Percentiles rank a stretch among this genome's conserved stretches.
These are phyloP conservation scores for Orthonychiurus folsomi DNA, from an alignment of 2,888 invertebrate genomes.

Conservation along the genomic window DNA sequence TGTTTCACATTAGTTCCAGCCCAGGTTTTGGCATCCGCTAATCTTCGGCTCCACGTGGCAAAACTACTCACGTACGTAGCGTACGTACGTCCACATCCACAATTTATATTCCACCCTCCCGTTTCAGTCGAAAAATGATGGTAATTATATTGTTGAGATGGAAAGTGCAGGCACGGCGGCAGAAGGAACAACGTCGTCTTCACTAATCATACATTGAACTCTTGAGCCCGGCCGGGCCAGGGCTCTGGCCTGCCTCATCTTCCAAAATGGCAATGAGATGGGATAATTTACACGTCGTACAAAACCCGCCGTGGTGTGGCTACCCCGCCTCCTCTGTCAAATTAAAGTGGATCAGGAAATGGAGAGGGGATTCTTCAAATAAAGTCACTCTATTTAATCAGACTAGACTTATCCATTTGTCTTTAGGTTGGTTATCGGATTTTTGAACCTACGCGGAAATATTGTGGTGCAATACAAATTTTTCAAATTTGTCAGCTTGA, in stretches of 20 bases:
- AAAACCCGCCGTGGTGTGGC: background rate
- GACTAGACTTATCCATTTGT: too few relatives aligned
- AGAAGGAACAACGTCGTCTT: background rate
- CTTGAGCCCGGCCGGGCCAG: background rate
- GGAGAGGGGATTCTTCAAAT: too few relatives aligned
- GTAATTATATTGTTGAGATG: background rate
- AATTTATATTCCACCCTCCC: background rate
- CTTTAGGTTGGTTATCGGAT: too few relatives aligned
- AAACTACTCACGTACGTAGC: background rate
- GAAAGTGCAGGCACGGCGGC: too few relatives aligned
- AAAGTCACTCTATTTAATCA: too few relatives aligned
- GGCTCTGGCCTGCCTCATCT: background rate
- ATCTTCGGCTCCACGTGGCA: background rate
- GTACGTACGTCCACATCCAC: background rate
- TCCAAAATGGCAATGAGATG: background rate
- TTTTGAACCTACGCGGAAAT: too few relatives aligned
- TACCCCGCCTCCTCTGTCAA: too few relatives aligned
- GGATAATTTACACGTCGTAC: background rate
- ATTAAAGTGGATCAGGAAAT: background rate
- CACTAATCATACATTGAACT: background rate
- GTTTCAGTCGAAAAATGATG: background rate
- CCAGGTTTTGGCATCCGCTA: background rate
- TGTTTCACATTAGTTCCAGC: background rate
- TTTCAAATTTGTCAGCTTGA: too few relatives aligned
- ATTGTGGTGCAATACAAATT: too few relatives aligned